Evolutionary conservation across 2,797 vertebrate genomes (phyloP).

Genomic region (Dromococcyx pavoninus): DNA sequence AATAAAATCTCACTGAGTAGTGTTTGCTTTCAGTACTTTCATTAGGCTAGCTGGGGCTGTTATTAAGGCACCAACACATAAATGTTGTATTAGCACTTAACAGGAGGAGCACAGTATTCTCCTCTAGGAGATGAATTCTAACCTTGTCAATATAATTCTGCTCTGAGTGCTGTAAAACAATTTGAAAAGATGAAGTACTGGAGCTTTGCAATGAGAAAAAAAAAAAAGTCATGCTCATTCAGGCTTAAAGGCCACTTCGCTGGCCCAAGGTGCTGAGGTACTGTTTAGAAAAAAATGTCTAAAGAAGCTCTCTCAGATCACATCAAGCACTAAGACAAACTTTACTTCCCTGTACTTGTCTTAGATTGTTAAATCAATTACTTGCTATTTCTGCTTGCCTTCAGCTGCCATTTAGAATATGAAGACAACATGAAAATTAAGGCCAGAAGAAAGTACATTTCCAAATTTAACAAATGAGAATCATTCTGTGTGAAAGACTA

Average conservation of each 20-base stretch:
- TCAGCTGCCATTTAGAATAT: slow-evolving; percentile 69
- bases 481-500: slow-evolving; percentile 57
- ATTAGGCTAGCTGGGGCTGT: slow-evolving; percentile 80
- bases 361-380: slow-evolving; percentile 81
- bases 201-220: slow-evolving; percentile 63
- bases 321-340: slow-evolving; percentile 76
- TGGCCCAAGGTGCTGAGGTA: slow-evolving; percentile 81
- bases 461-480: slow-evolving; percentile 66
- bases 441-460: slow-evolving; percentile 59
- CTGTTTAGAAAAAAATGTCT: slow-evolving; percentile 68
- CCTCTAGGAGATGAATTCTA: slow-evolving; percentile 85
- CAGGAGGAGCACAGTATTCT: slow-evolving; percentile 79
- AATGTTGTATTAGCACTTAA: slow-evolving; percentile 94
- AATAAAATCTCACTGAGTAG: slow-evolving; percentile 82
- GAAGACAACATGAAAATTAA: slow-evolving; percentile 65
- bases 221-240: slow-evolving; percentile 80
- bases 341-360: slow-evolving; percentile 82
- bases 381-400: slow-evolving; percentile 70
- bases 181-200: slow-evolving; percentile 81
- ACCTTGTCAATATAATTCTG: slow-evolving; percentile 92
- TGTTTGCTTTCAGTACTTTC: slow-evolving; percentile 82
- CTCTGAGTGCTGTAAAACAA: slow-evolving; percentile 80
- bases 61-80: slow-evolving; percentile 84
- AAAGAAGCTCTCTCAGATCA: slow-evolving; percentile 80
- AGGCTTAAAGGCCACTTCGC: slow-evolving; percentile 91